These are phyloP conservation scores for Dolichoris vasculosae DNA, from an alignment of 1,140 invertebrate species.

Conservation along the genomic window DNA sequence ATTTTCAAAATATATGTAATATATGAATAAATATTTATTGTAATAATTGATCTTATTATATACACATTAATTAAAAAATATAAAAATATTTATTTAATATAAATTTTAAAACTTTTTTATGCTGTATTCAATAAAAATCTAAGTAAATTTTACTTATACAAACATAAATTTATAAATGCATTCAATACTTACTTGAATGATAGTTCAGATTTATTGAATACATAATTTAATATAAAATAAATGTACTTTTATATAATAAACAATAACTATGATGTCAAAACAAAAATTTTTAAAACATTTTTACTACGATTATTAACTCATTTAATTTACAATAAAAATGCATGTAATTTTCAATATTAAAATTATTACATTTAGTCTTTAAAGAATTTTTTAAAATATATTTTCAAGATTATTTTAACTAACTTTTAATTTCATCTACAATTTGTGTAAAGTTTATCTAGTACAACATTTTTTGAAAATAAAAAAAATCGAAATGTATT, in stretches of 20 bases:
- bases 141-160: neutral
- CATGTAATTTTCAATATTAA: too few species aligned
- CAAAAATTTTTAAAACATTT: too few species aligned
- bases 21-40: neutral
- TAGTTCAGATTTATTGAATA: too few species aligned
- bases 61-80: neutral
- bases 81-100: neutral
- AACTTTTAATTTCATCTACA: neutral
- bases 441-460: neutral
- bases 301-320: too few species aligned
- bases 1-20: neutral
- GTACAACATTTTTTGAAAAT: neutral
- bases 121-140: neutral
- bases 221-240: too few species aligned
- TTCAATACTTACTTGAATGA: neutral
- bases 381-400: too few species aligned
- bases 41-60: neutral
- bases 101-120: neutral
- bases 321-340: too few species aligned
- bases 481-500: neutral
- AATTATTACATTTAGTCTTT: too few species aligned
- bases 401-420: too few species aligned
- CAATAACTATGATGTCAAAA: too few species aligned
- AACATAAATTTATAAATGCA: neutral
- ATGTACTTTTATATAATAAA: too few species aligned